Evolutionary conservation across 2,797 vertebrate species (phyloP), one percentile per base, ranked within the genome.

Genomic region (Merluccius polli): DNA sequence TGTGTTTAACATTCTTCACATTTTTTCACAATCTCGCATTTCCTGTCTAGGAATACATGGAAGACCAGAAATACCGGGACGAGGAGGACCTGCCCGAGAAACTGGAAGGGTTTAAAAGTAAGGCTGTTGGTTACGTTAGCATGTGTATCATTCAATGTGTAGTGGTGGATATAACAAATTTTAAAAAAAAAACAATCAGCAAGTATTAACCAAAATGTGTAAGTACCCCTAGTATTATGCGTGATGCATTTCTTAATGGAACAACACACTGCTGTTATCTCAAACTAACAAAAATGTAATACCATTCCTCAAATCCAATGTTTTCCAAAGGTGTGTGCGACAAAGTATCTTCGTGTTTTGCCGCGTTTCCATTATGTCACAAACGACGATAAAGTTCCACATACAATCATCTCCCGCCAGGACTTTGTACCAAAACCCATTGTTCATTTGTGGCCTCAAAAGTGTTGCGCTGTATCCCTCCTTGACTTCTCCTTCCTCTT

Each of bases 1-100:
- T n/a, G 48, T 59, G 48, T 59, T 59, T 59, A n/a, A 59, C 52
- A 59, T 59, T 59, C 52, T 10, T 59, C 52, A 59, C 18, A 32
- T 70, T 70, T 70, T 70, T 70, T 2, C 31, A 33, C 70, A 38
- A 16, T 71, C 35, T 36, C n/a, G 16, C 8, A 36, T 59, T 2
- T 48, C 74, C 16, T 35, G 73, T 65, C 44, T 75, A 99, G 97
- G 97, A 99, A 85, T 99, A 95, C 82, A 90, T 99, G 88, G 96
- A 95, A 84, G 97, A 99, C 90, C 96, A 98, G 79, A 98, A 99
- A 87, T 99, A 96, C 91, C 93, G 94, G 0, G 95, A 99, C 89
- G 96, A 97, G 86, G 97, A 99, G 68, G 95, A 97, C 85, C 92
- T 99, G 84, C 90, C 94, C 0, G 95, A 97, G 33, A 99, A 99